Evolutionary conservation across 2,113 vertebrate genomes (phyloP), one percentile per base, ranked within the genome.

Genomic region (Nettapus auritus): DNA sequence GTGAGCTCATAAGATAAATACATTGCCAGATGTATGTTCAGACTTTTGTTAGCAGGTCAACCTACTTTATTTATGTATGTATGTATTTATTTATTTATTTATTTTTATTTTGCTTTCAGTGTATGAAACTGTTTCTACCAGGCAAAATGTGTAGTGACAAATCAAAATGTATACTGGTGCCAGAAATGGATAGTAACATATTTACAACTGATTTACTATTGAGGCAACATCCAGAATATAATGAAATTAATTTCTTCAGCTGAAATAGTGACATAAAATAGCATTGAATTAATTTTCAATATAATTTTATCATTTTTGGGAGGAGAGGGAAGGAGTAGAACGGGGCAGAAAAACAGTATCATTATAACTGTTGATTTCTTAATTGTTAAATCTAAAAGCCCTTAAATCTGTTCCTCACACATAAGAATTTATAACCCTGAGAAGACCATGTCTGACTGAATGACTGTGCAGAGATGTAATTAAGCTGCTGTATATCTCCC

Each of bases 171-270:
- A 50, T 10, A 63, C 56, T 60, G 40, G 9, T 64, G n/a, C 36
- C n/a, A 81, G 53, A 93, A 93, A 89, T 8, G 53, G 78, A 79
- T 56, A 89, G 18, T 33, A 89, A 77, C 71, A 50, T 78, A 63
- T 69, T 95, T 92, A 81, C 12, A 44, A 64, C 38, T 82, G 36
- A 59, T 94, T 84, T 94, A 86, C 53, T 89, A 67, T 40, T 67
- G 71, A 82, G 62, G 21, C 40, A 73, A 52, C 26, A 78, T 73
- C 75, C 67, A 88, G 66, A 40, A 86, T 36, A 81, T 84, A 81
- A 75, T 53, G 87, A 84, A 92, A 88, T 78, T 0, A 68, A 80
- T 88, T 84, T 93, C 26, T 59, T 29, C 67, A 77, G 63, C 40
- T 92, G 79, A 95, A 88, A 93, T 85, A 86, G 71, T 80, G n/a